phyloP scores from a whole-genome alignment of 2,888 invertebrate genomes.

The Caradrina clavipalpis region DNA sequence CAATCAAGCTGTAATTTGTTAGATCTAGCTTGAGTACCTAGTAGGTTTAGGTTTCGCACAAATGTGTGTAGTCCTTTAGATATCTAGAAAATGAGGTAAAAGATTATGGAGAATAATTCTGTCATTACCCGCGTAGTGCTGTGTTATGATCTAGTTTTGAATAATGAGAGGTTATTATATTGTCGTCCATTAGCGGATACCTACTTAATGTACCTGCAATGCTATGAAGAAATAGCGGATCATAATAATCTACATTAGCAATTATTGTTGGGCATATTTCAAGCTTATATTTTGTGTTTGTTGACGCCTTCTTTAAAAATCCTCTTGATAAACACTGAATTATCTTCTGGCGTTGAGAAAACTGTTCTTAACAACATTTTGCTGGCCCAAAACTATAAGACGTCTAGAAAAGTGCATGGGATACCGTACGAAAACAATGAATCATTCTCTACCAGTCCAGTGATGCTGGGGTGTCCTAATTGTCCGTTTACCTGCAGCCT shows the following conservation, averaged over 20 bases:
- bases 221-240: not conserved
- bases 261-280: too few relatives aligned
- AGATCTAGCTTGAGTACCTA: too few relatives aligned
- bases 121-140: not conserved
- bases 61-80: conserved; percentile 3
- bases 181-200: not conserved
- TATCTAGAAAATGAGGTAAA: not conserved
- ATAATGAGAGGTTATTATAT: conserved; percentile 15
- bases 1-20: too few relatives aligned
- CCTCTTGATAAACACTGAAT: not conserved
- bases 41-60: not conserved
- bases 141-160: conserved; percentile 21
- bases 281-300: too few relatives aligned
- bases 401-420: not conserved
- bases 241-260: not conserved
- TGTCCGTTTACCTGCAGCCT: too few relatives aligned
- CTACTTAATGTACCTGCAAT: not conserved
- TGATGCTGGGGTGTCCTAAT: not conserved
- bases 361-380: too few relatives aligned
- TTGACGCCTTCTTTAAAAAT: not conserved
- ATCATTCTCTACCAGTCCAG: not conserved
- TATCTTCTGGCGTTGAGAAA: too few relatives aligned
- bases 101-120: conserved; percentile 28
- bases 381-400: too few relatives aligned
- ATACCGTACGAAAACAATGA: too few relatives aligned